A percentile compares a stretch with the other conserved stretches of the same genome.
phyloP scores from a whole-genome alignment of 2,113 vertebrate species.

The Plecotus auritus region DNA sequence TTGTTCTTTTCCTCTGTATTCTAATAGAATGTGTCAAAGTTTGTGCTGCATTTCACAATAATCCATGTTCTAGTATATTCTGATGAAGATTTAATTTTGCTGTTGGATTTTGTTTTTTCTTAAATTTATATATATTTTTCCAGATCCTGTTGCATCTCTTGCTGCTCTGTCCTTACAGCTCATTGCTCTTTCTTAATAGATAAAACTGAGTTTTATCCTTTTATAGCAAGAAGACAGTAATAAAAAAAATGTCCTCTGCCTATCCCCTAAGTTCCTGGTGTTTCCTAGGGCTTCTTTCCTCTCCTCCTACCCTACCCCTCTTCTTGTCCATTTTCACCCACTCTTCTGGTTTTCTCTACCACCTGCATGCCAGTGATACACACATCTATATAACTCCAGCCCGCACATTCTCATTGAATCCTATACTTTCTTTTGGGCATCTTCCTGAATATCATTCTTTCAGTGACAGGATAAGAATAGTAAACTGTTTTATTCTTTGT shows the following conservation, averaged over 20 bases:
- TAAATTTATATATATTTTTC: neutral
- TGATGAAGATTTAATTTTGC: neutral
- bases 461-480: neutral
- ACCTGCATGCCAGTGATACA: neutral
- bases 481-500: constrained; percentile 9
- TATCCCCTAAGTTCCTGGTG: neutral
- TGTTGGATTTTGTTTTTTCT: neutral
- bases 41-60: neutral
- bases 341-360: neutral
- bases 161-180: neutral
- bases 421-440: neutral
- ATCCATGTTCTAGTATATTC: neutral
- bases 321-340: neutral
- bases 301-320: neutral
- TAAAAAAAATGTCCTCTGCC: neutral
- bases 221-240: neutral
- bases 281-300: neutral
- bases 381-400: neutral
- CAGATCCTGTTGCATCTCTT: neutral
- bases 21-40: neutral
- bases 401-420: neutral
- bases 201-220: neutral
- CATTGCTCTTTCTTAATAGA: neutral
- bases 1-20: neutral
- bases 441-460: neutral